A percentile compares a stretch with the other conserved stretches of the same genome.
Conservation (phyloP, 1,140 invertebrate species). For the Drosophila simulans region DNA sequence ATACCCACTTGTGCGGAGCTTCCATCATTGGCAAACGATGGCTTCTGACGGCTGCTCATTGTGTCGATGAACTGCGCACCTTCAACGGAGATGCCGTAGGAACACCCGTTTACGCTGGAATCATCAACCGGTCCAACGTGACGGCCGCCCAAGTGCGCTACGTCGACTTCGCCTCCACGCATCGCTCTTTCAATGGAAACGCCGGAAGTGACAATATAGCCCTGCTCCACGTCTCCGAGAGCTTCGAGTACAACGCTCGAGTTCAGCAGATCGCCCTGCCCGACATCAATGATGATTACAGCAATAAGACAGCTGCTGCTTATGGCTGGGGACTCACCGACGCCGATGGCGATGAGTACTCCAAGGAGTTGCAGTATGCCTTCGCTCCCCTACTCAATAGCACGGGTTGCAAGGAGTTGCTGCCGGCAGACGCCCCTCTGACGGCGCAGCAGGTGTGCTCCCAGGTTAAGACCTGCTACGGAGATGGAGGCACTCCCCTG, state of each 20-base stretch:
- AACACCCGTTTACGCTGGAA: conserved; percentile 62
- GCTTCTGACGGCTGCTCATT: conserved; percentile 87
- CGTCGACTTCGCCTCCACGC: conserved; percentile 67
- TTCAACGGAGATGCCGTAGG: conserved; percentile 55
- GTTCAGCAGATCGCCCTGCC: conserved; percentile 69
- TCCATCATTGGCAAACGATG: conserved; percentile 86
- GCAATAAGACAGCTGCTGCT: conserved; percentile 57
- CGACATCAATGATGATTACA: conserved; percentile 52
- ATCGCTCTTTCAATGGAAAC: conserved; percentile 59
- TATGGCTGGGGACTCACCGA: conserved; percentile 85
- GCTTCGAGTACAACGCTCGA: conserved; percentile 62
- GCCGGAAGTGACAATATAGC: conserved; percentile 80
- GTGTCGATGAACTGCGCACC: conserved; percentile 59
- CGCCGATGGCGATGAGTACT: conserved; percentile 64
- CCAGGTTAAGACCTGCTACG: conserved; percentile 87
- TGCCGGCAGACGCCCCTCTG: conserved; percentile 69
- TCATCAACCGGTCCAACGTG: conserved; percentile 62
- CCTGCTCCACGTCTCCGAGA: conserved; percentile 60
- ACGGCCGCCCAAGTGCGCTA: conserved; percentile 64
- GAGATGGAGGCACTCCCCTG: conserved; percentile 89
- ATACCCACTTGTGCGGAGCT: conserved; percentile 87
- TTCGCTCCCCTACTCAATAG: conserved; percentile 56
- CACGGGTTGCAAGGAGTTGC: conserved; percentile 41
- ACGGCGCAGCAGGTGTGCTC: conserved; percentile 86
- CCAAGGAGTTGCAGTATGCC: conserved; percentile 80